Conservation (phyloP, 2,888 invertebrate species). For the Pherbina coryleti region DNA sequence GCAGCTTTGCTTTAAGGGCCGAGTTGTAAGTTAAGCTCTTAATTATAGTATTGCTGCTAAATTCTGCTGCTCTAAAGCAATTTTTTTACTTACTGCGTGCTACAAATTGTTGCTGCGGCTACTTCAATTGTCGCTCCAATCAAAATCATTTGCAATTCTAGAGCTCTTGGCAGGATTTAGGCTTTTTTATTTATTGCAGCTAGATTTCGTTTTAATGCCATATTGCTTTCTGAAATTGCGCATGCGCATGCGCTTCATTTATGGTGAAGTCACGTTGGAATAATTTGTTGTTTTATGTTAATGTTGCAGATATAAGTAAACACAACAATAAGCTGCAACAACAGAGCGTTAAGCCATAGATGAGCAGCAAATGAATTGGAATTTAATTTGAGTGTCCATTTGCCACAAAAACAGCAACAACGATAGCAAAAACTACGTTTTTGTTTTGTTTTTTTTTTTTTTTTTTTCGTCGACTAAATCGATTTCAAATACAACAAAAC, state of each 20-base stretch:
- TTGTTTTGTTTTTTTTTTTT: not conserved
- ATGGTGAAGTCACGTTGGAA: conserved; percentile 71
- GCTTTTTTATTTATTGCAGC: not conserved
- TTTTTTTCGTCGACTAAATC: not conserved
- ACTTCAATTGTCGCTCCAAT: no score
- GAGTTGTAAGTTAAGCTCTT: no score
- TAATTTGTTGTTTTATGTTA: conserved; percentile 71
- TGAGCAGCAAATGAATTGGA: conserved; percentile 64
- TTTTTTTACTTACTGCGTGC: not conserved
- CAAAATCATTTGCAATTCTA: no score
- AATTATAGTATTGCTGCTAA: no score
- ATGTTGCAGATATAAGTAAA: conserved; percentile 59
- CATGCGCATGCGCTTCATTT: conserved; percentile 60
- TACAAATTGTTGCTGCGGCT: no score
- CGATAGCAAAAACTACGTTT: not conserved
- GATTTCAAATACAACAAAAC: not conserved
- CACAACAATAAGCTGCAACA: not conserved
- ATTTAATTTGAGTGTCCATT: conserved; percentile 65
- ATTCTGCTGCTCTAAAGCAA: not conserved
- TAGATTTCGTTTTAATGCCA: not conserved
- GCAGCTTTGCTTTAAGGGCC: no score
- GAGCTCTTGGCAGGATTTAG: not conserved
- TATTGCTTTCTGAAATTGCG: no score
- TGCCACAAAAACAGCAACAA: conserved; percentile 5
- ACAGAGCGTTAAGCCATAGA: not conserved